A percentile compares a stretch with the other conserved stretches of the same genome.
These are phyloP conservation scores for Pluvianellus socialis DNA, from an alignment of 2,113 vertebrate genomes.

Conservation along the genomic window DNA sequence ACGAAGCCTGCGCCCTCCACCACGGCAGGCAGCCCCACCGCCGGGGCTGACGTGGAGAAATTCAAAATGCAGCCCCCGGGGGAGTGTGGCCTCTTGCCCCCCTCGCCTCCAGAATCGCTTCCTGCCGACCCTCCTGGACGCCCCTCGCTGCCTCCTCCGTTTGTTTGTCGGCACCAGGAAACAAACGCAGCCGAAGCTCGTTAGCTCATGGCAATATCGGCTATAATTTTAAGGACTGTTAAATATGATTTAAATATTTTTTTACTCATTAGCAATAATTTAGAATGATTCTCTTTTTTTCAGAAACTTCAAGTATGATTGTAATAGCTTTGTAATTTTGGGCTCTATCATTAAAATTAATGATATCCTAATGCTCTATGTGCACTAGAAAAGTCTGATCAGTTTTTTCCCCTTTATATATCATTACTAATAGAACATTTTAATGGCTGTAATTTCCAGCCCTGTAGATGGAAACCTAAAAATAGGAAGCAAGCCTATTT, in stretches of 20 bases:
- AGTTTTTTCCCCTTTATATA: slow-evolving; percentile 72
- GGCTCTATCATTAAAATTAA: slow-evolving; percentile 76
- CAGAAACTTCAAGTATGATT: slow-evolving; percentile 54
- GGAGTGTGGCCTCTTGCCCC: background rate
- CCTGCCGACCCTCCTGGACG: no score
- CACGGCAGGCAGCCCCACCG: background rate
- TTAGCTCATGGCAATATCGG: background rate
- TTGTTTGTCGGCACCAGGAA: background rate
- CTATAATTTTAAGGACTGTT: slow-evolving; percentile 41
- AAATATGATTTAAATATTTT: slow-evolving; percentile 66
- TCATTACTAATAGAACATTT: slow-evolving; percentile 77
- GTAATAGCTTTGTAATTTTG: slow-evolving; percentile 71
- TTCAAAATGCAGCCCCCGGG: background rate
- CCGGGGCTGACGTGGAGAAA: background rate
- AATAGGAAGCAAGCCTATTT: slow-evolving; percentile 70
- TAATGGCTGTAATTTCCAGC: slow-evolving; percentile 74
- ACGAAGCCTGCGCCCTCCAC: fast-evolving
- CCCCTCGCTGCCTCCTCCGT: no score
- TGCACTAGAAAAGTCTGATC: slow-evolving; percentile 63
- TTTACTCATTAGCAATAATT: slow-evolving; percentile 65
- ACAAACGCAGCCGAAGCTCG: background rate
- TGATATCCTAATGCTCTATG: slow-evolving; percentile 66
- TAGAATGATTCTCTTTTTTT: slow-evolving; percentile 13
- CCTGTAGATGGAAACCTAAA: slow-evolving; percentile 72
- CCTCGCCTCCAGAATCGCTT: background rate